These are phyloP conservation scores for Vollenhovia emeryi DNA, from an alignment of 1,140 invertebrate species.

Conservation along the genomic window DNA sequence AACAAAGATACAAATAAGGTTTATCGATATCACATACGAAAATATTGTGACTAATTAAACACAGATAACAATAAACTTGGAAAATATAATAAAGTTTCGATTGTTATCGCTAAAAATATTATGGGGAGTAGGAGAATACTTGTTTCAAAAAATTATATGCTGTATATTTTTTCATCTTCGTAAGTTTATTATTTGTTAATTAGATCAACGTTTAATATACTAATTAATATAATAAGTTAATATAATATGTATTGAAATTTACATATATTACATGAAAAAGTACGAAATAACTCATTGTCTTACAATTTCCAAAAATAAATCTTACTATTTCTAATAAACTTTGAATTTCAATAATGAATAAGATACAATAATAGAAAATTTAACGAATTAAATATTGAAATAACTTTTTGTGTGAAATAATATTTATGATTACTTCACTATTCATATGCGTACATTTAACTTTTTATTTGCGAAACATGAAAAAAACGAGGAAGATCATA, in stretches of 20 bases:
- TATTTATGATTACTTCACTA: no score
- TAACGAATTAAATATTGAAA: neutral
- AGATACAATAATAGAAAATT: neutral
- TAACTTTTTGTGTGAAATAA: neutral
- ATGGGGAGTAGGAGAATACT: neutral
- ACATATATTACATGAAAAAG: neutral
- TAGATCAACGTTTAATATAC: neutral
- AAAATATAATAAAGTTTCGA: neutral
- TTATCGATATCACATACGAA: neutral
- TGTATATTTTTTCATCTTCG: neutral
- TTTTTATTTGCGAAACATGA: neutral
- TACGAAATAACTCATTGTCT: neutral
- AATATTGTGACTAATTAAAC: neutral
- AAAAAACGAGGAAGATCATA: neutral
- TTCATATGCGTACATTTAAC: neutral
- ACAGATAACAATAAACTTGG: neutral
- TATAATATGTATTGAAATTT: neutral
- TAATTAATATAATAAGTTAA: conserved; percentile 15
- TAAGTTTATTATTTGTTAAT: neutral
- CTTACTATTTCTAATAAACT: neutral
- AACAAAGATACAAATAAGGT: neutral
- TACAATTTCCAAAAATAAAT: neutral
- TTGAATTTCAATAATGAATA: neutral
- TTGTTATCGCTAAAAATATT: neutral
- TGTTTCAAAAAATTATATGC: neutral